A percentile compares a stretch with the other conserved stretches of the same genome.
phyloP scores from a whole-genome alignment of 2,888 invertebrate genomes.

The Didymodactylos carnosus region DNA sequence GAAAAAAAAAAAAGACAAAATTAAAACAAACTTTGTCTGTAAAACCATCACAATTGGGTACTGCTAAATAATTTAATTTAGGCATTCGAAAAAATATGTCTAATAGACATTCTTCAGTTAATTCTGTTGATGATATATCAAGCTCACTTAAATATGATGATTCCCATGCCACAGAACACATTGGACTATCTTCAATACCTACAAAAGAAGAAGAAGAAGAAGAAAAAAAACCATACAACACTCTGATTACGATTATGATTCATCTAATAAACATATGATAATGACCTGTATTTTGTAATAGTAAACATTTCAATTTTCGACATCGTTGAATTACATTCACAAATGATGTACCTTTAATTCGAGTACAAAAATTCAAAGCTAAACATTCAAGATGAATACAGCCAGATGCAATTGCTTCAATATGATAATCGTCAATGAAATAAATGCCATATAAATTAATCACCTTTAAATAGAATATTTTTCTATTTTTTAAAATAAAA shows the following conservation, averaged over 20 bases:
- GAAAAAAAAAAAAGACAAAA: background rate
- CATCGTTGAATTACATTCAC: slow-evolving; percentile 81
- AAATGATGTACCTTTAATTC: slow-evolving; percentile 84
- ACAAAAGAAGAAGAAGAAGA: slow-evolving; percentile 12
- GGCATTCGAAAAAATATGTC: slow-evolving; percentile 73
- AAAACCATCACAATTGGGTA: slow-evolving; percentile 90
- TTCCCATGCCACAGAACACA: slow-evolving; percentile 95
- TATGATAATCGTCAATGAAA: slow-evolving; percentile 92
- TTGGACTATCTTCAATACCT: slow-evolving; percentile 72
- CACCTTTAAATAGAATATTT: too few relatives aligned
- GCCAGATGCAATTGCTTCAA: slow-evolving; percentile 69
- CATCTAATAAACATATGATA: background rate
- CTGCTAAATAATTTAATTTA: slow-evolving; percentile 56
- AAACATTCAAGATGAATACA: slow-evolving; percentile 88
- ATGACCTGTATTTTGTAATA: slow-evolving; percentile 91
- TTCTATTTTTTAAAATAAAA: too few relatives aligned
- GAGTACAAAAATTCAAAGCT: slow-evolving; percentile 85
- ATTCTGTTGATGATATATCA: slow-evolving; percentile 86
- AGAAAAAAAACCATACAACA: too few relatives aligned
- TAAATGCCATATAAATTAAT: slow-evolving; percentile 96
- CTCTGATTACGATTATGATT: too few relatives aligned
- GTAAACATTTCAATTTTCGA: slow-evolving; percentile 64
- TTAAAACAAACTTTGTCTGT: slow-evolving; percentile 53
- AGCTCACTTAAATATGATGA: slow-evolving; percentile 60
- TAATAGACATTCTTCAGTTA: slow-evolving; percentile 73